Evolutionary conservation across 2,113 vertebrate genomes (phyloP), one percentile per base, ranked within the genome.

Genomic region (Nyctibius bracteatus): DNA sequence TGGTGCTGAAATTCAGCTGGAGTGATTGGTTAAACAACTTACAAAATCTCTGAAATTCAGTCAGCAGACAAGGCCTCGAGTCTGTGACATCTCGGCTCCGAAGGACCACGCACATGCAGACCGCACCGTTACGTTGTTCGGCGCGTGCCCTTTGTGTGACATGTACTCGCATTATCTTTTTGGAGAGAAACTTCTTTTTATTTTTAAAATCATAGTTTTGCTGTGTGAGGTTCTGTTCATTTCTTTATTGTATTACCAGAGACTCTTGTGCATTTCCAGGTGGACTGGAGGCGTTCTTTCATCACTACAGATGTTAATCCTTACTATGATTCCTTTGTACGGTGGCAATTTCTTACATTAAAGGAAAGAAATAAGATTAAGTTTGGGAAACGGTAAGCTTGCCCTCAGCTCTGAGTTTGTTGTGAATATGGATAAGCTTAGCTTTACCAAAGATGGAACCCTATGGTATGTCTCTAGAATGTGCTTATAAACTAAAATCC

Each of bases 241-340:
- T 23, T 77, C 31, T 83, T n/a, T 31, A 9, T 33, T 73, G n/a
- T 81, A 22, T 39, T 39, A 87, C 54, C 1, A 3, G 66, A 66
- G 66, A 33, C 39, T 72, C 63, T 87, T 89, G 5, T 22, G 5
- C 19, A 1, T 91, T 92, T 94, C 3, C 94, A 99, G 99, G 98
- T 99, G 83, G 99, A 99, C 74, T 99, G 99, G 99, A 98, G 99
- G 33, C 99, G 99, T 39, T 99, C 99, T 22, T 99, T 99, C 94
- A 98, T 99, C 75, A 99, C 99, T 27, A 99, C 99, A 11, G 98
- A 99, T 70, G 99, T 99, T 72, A 99, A 99, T 72, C 99, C 99
- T 37, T 99, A 98, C 54, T 99, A 99, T 14, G 99, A 99, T 94
- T 99, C 99, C 21, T 99, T 99, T 75, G 99, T 99, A 35, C 98